Percentiles rank a stretch among this genome's conserved stretches.
Evolutionary conservation across 2,113 vertebrate species (phyloP).

Genomic region (Romanogobio albipinnatus): DNA sequence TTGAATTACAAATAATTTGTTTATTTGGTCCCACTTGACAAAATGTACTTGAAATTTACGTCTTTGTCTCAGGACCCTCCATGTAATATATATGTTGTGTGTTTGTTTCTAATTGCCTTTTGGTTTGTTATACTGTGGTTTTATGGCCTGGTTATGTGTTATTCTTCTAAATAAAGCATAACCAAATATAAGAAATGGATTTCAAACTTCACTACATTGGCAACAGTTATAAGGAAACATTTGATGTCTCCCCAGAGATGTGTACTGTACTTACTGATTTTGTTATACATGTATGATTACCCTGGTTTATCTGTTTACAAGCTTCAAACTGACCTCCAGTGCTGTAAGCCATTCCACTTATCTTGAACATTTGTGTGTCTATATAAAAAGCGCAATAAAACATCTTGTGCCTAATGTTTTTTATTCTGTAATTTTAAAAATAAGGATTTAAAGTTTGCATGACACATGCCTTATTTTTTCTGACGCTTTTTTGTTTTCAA

Average conservation of each 20-base stretch:
- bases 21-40: not conserved
- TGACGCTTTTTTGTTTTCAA: not conserved
- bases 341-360: constrained; percentile 26
- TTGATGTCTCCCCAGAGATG: not conserved
- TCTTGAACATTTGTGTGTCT: not conserved
- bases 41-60: constrained; percentile 5
- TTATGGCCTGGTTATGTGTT: not conserved
- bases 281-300: not conserved
- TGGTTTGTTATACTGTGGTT: not conserved
- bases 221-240: not conserved
- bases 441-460: not conserved
- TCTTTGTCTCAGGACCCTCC: not conserved
- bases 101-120: not conserved
- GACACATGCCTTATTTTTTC: too few relatives aligned
- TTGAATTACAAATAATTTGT: not conserved
- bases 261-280: not conserved
- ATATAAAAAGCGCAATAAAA: constrained; percentile 35
- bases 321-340: constrained; percentile 26
- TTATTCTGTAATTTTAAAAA: not conserved
- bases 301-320: constrained; percentile 1
- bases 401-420: not conserved
- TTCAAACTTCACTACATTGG: not conserved
- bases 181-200: not conserved
- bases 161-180: not conserved
- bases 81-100: not conserved